Conservation (phyloP, 2,888 invertebrate species). For the Leptinotarsa rubiginosa region DNA sequence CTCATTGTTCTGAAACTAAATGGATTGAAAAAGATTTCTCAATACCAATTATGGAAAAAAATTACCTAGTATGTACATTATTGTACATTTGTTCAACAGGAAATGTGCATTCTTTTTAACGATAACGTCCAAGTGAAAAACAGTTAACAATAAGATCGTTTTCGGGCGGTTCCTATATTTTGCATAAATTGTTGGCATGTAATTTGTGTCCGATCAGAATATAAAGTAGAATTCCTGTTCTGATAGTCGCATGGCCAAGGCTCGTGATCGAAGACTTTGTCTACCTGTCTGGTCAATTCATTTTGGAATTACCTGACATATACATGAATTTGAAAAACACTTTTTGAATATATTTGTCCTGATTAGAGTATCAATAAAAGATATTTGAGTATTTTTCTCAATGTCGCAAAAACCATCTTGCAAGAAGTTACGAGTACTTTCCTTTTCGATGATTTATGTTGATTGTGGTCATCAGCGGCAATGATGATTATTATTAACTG, state of each 20-base stretch:
- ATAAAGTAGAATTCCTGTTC: conserved; percentile 14
- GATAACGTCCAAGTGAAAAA: conserved; percentile 9
- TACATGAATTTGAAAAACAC: too few species aligned
- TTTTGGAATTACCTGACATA: too few species aligned
- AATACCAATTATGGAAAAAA: background rate
- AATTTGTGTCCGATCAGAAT: conserved; percentile 11
- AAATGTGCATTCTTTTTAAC: conserved; percentile 2
- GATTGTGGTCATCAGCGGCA: too few species aligned
- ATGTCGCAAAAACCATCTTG: too few species aligned
- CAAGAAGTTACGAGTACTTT: too few species aligned
- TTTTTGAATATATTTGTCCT: too few species aligned
- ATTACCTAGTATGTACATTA: background rate
- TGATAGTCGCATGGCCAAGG: conserved; percentile 13
- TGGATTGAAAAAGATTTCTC: background rate
- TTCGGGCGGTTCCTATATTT: conserved; percentile 16
- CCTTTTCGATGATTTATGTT: too few species aligned
- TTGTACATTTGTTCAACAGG: background rate
- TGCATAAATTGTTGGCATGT: conserved; percentile 17
- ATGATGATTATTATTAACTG: too few species aligned
- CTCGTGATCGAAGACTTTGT: conserved; percentile 5
- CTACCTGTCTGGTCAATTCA: background rate
- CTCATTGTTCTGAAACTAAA: too few species aligned
- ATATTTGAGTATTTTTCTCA: too few species aligned
- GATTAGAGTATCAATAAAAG: too few species aligned
- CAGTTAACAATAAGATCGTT: conserved; percentile 21